Percentiles rank a stretch among this genome's conserved stretches.
Conservation (phyloP, 2,113 vertebrate genomes). For the Pseudopodoces humilis region DNA sequence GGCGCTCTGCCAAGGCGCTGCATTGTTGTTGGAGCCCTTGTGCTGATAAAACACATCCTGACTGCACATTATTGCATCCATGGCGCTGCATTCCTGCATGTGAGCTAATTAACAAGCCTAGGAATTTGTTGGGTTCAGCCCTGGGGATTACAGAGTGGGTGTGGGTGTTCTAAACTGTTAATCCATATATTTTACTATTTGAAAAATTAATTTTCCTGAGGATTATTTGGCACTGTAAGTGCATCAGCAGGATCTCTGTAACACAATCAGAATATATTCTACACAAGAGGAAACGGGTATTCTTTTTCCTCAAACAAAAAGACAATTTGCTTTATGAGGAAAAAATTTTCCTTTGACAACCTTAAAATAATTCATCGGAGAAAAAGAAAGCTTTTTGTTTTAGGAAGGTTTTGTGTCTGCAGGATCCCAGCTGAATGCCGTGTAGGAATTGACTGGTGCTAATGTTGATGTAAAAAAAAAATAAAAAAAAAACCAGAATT, state of each 20-base stretch:
- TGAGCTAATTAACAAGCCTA: not conserved
- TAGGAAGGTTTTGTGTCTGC: not conserved
- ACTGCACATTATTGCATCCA: not conserved
- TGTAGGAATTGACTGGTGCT: not conserved
- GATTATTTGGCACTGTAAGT: not conserved
- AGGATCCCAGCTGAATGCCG: not conserved
- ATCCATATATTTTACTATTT: not conserved
- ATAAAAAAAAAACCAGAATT: not conserved
- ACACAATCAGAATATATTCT: not conserved
- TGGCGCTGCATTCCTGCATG: not conserved
- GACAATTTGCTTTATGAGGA: not conserved
- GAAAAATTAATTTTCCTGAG: not conserved
- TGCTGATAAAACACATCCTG: not conserved
- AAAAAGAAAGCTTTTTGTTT: not conserved
- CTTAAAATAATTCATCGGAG: not conserved
- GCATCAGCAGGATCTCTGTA: not conserved
- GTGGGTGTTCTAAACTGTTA: not conserved
- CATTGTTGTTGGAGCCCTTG: not conserved
- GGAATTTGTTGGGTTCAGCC: not conserved
- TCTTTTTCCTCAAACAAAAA: not conserved
- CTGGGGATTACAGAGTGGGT: not conserved
- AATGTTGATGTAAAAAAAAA: not conserved
- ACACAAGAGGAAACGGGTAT: not conserved
- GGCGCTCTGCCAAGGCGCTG: not conserved
- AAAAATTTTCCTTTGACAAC: not conserved